Base-by-base conservation (phyloP, 2,113 vertebrate genomes). In the Protomyctophum bolini region DNA sequence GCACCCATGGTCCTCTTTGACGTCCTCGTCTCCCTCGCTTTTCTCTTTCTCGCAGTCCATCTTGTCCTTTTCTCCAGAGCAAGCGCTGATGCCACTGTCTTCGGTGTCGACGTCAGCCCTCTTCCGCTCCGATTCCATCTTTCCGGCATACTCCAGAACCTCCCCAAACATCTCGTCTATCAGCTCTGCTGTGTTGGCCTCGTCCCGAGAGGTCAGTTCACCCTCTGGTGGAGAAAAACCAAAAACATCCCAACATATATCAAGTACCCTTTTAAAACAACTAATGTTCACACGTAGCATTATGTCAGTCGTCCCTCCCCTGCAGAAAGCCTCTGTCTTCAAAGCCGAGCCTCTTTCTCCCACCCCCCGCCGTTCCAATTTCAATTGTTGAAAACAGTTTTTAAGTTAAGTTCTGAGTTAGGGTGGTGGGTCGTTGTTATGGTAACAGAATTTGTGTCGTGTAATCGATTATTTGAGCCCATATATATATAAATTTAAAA, bases 121-220 rank as follows among this genome's bases (percentile, higher is more conserved):
- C 11, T 0, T 46, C 7, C 49, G 29, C 68, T 73, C 51, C 1
- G 71, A 75, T 41, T 86, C 80, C 1, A 77, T 72, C 60, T 21
- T 76, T 6, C 21, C 87, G 1, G 87, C 89, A 1, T 80, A 87
- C 28, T 92, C 87, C 76, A 94, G 69, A n/a, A 93, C 91, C 7
- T 91, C 93, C 10, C 89, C 89, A 12, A 94, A 94, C 86, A 94
- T 91, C 66, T 84, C 83, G 71, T 94, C 91, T 0, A 93, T 93
- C 0, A 91, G 67, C 21, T 87, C 90, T 6, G 90, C 86, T 0
- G 89, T 91, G 81, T 85, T 91, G 58, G 90, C 76, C 47, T 88
- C 85, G 0, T 86, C 86, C 0, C 70, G 79, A 14, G 81, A 88
- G 74, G 49, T 78, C 15, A 70, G 14, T 6, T 80, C 84, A n/a